Evolutionary conservation across 2,888 invertebrate species (phyloP).

Genomic region (Pterostichus madidus): DNA sequence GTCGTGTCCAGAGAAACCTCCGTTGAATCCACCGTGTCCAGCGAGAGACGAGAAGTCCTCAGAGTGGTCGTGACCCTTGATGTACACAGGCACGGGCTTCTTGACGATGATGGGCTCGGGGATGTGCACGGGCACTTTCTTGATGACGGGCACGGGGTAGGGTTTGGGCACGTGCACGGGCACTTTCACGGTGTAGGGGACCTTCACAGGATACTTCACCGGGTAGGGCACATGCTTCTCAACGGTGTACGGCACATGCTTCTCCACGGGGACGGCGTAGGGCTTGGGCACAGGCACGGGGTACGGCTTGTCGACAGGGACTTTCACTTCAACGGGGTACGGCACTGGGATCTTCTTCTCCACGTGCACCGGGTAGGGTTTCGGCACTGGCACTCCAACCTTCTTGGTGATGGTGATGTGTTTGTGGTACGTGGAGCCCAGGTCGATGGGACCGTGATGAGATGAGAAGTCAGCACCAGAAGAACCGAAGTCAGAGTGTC

Average conservation of each 20-base stretch:
- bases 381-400: slow-evolving; percentile 56
- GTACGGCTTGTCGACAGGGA: slow-evolving; percentile 64
- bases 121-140: slow-evolving; percentile 26
- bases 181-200: slow-evolving; percentile 49
- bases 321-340: slow-evolving; percentile 43
- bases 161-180: slow-evolving; percentile 31
- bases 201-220: slow-evolving; percentile 58
- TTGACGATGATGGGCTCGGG: slow-evolving; percentile 36
- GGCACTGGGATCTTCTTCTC: slow-evolving; percentile 64
- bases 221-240: slow-evolving; percentile 59
- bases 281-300: slow-evolving; percentile 63
- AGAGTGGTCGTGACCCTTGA: slow-evolving; percentile 45
- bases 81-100: slow-evolving; percentile 59
- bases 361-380: slow-evolving; percentile 62
- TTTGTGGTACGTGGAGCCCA: slow-evolving; percentile 53
- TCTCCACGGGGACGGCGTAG: slow-evolving; percentile 57
- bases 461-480: slow-evolving; percentile 21
- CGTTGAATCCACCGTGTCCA: slow-evolving; percentile 9
- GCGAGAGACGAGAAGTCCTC: slow-evolving; percentile 36
- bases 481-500: slow-evolving; percentile 27
- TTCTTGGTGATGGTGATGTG: slow-evolving; percentile 65
- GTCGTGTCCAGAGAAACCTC: slow-evolving; percentile 22
- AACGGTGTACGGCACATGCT: slow-evolving; percentile 63
- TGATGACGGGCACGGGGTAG: slow-evolving; percentile 36
- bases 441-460: slow-evolving; percentile 62